phyloP scores from a whole-genome alignment of 2,888 invertebrate genomes.

The Eilema sororculum region DNA sequence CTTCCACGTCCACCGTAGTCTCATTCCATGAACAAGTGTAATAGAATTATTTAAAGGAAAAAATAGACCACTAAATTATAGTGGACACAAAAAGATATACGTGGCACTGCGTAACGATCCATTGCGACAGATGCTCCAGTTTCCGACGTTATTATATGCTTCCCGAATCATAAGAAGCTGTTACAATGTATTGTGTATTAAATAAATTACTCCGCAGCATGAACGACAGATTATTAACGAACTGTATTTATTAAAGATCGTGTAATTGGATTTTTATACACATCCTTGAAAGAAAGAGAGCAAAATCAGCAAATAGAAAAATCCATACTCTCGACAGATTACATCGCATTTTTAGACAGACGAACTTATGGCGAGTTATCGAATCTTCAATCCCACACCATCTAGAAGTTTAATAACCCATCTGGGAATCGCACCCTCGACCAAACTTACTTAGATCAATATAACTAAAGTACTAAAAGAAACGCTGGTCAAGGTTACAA shows the following conservation, averaged over 20 bases:
- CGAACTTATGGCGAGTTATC: slow-evolving; percentile 17
- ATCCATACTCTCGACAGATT: slow-evolving; percentile 3
- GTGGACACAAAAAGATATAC: slow-evolving; percentile 29
- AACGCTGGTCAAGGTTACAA: slow-evolving; percentile 19
- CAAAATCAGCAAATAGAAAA: neutral
- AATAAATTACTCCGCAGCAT: slow-evolving; percentile 1
- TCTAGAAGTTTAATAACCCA: slow-evolving; percentile 17
- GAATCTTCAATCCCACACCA: slow-evolving; percentile 3
- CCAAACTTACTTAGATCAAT: slow-evolving; percentile 15
- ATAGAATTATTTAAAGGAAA: slow-evolving; percentile 35
- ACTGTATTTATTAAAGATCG: neutral
- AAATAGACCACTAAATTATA: slow-evolving; percentile 23
- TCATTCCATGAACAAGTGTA: neutral
- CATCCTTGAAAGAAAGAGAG: neutral
- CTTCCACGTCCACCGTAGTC: neutral
- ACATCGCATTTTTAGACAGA: neutral
- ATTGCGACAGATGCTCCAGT: slow-evolving; percentile 32
- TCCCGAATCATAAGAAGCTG: slow-evolving; percentile 13
- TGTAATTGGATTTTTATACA: neutral
- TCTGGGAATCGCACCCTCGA: slow-evolving; percentile 7
- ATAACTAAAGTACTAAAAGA: slow-evolving; percentile 22
- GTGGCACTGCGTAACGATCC: slow-evolving; percentile 18
- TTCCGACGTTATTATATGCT: slow-evolving; percentile 29
- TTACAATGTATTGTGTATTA: slow-evolving; percentile 19
- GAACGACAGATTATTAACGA: neutral